Base-by-base conservation (phyloP, 2,113 vertebrate genomes). In the Salvelinus namaycush region DNA sequence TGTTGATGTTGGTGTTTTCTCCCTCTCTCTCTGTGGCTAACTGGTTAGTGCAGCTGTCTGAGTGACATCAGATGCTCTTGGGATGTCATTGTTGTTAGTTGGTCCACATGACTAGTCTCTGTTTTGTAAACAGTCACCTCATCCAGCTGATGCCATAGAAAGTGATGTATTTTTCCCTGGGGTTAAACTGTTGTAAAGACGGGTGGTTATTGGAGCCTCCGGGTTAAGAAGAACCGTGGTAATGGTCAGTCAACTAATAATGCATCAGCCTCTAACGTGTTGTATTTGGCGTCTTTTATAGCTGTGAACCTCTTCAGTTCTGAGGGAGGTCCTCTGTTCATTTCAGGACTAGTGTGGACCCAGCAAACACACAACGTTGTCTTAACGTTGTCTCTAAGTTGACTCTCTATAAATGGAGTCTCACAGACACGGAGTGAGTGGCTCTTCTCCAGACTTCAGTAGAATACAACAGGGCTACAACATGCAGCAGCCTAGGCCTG, bases 361-460 rank as follows among this genome's bases (percentile, higher is more conserved):
- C 64, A 78, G 80, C 51, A 16, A 14, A 14, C 51, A 54, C 16
- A 18, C 51, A 54, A 54, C 51, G 13, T 54, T 16, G 12, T 51
- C 12, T 51, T 51, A 51, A 51, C 49, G 49, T 54, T 51, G 49
- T 14, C 11, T 13, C 49, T 11, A 51, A 51, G 49, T 14, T 18
- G 16, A 13, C 16, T 5, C 14, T 16, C 49, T 16, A 62, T 22
- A 4, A 65, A 97, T 97, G 96, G 96, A 96, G 78, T 81, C 95
- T 0, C 95, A 92, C 87, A 79, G 85, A 69, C 91, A 54, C 1
- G 9, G 39, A 44, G 39, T 94, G 16, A 84, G 86, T 72, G 87
- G 88, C 51, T 31, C 67, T 68, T 91, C 94, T 59, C 80, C 84
- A 3, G 87, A 87, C 71, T 83, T 90, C 66, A 92, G 90, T 3